Evolutionary conservation across 2,888 invertebrate species (phyloP), one percentile per base, ranked within the genome.

Genomic region (Ptychoptera albimana): DNA sequence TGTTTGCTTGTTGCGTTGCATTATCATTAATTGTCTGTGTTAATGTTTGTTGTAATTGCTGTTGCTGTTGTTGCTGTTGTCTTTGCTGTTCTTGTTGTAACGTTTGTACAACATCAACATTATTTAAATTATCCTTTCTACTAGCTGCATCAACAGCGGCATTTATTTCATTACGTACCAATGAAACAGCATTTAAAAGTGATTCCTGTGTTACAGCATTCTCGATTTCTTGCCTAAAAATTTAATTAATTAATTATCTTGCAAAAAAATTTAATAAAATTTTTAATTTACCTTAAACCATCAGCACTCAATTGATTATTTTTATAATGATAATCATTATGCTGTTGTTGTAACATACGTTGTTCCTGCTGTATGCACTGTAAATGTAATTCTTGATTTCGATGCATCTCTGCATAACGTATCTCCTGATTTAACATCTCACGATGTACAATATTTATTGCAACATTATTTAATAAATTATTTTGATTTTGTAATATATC

Each of bases 201-300:
- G 64, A 63, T 62, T 65, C 64, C 56, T 60, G 64, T 47, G 58
- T 51, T 40, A 57, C 48, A 34, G 54, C n/a, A 41, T 41, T 41
- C 14, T 14, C 32, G 15, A 41, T 41, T 34, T 32, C 41, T 32
- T 41, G 41, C 15, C 41, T 41, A 41, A 32, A 39, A 13, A 13
- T 1, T 10, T 29, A 30, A 15, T 16, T 11, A 15, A 23, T 23
- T 23, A 23, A 23, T 23, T 23, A 23, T n/a, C n/a, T n/a, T n/a
- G n/a, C n/a, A n/a, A n/a, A n/a, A n/a, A n/a, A n/a, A 23, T 5
- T 23, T 5, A 23, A 23, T 23, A 23, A 23, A 7, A 23, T 23
- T 23, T 5, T 23, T 23, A 5, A 23, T 23, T 23, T 23, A 23
- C 23, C 23, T 23, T 23, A 23, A 23, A 23, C 7, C 7, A 23